Conservation (phyloP, 2,888 invertebrate genomes). For the Prosapia bicincta region DNA sequence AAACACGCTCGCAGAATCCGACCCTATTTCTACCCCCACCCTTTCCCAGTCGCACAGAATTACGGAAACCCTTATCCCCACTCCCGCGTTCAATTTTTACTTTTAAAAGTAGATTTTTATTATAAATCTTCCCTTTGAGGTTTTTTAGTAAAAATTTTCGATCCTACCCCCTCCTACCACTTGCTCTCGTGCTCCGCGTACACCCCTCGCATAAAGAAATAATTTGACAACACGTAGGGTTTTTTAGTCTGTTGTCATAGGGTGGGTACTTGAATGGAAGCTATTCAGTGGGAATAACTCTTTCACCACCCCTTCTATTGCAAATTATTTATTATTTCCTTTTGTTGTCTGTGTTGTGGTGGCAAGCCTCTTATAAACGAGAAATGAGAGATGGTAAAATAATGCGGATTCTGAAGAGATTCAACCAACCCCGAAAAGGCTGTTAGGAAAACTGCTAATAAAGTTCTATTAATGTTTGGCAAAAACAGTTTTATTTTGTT, state of each 20-base stretch:
- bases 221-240: not conserved
- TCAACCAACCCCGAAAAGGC: too few species aligned
- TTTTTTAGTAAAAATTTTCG: not conserved
- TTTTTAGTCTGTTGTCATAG: not conserved
- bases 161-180: not conserved
- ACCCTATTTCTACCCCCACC: not conserved
- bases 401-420: too few species aligned
- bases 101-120: not conserved
- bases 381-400: too few species aligned
- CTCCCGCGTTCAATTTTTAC: not conserved
- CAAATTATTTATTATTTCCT: not conserved
- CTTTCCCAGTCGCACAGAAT: conserved; percentile 14
- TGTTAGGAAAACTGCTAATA: too few species aligned
- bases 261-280: not conserved
- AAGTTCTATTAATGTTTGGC: too few species aligned
- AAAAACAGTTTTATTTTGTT: too few species aligned
- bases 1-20: conserved; percentile 3
- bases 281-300: not conserved
- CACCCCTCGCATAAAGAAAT: not conserved
- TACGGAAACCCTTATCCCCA: conserved; percentile 14
- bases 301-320: not conserved
- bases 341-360: not conserved
- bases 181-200: not conserved
- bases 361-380: too few species aligned
- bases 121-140: not conserved